A percentile compares a stretch with the other conserved stretches of the same genome.
phyloP scores from a whole-genome alignment of 2,797 vertebrate genomes.

The Muscicapa striata region DNA sequence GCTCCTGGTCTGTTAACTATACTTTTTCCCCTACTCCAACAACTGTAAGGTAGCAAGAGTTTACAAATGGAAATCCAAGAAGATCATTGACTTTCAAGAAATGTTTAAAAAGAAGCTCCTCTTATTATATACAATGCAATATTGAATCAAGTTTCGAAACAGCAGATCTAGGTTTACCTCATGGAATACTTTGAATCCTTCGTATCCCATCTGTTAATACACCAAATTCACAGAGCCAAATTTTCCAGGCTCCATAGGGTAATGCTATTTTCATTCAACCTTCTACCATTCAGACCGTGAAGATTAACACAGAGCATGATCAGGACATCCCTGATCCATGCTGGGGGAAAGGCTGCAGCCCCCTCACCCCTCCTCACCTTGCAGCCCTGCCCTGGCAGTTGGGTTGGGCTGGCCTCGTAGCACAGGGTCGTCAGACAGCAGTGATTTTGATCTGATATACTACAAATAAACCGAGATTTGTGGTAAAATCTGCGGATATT shows the following conservation, averaged over 20 bases:
- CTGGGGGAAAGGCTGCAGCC: neutral
- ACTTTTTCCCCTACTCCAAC: neutral
- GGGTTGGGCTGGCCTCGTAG: too few species aligned
- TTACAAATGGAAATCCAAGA: neutral
- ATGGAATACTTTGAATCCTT: neutral
- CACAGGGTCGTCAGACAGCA: neutral
- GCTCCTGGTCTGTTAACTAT: neutral
- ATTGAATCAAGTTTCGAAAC: neutral
- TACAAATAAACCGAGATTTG: neutral
- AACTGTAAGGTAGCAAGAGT: neutral
- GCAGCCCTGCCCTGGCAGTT: accelerated
- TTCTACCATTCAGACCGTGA: neutral
- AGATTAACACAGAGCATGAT: neutral
- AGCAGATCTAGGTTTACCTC: neutral
- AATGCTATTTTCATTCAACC: neutral
- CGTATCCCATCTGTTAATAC: neutral
- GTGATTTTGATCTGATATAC: neutral
- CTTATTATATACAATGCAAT: neutral
- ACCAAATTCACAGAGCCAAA: neutral
- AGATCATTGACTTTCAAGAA: neutral
- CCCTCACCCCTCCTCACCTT: accelerated
- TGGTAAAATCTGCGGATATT: neutral
- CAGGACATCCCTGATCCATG: accelerated
- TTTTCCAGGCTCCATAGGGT: neutral
- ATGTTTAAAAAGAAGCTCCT: neutral